These are phyloP conservation scores for Phoenoteleia sp. DNA, from an alignment of 2,888 invertebrate species.

Conservation along the genomic window DNA sequence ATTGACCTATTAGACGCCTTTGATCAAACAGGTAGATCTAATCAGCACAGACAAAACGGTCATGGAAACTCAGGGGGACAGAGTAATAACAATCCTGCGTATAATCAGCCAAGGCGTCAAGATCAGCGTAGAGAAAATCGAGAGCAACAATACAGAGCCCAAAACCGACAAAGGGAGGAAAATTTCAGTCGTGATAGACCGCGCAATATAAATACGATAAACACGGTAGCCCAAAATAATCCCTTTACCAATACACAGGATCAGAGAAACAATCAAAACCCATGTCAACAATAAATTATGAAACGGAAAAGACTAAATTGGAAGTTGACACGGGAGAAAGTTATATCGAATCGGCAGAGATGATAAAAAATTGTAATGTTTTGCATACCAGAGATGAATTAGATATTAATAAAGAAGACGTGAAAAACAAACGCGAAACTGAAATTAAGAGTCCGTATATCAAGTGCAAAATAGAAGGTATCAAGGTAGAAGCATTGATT, in stretches of 20 bases:
- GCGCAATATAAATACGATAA: too few relatives aligned
- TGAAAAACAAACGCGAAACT: too few relatives aligned
- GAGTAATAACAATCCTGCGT: neutral
- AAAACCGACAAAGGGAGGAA: too few relatives aligned
- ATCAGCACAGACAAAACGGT: neutral
- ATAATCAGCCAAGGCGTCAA: neutral
- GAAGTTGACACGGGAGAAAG: too few relatives aligned
- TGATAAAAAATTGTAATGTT: neutral
- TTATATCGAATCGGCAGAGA: too few relatives aligned
- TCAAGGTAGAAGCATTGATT: neutral
- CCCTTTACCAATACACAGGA: too few relatives aligned
- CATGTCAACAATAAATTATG: too few relatives aligned
- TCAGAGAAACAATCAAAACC: too few relatives aligned
- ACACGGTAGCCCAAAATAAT: too few relatives aligned
- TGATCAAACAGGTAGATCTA: neutral
- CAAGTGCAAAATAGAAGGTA: neutral
- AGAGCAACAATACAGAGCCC: too few relatives aligned
- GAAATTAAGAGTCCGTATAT: neutral
- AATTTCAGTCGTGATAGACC: too few relatives aligned
- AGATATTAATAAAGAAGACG: neutral
- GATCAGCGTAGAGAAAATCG: neutral
- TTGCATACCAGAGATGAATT: neutral
- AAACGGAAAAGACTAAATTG: too few relatives aligned
- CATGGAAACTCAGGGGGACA: neutral
- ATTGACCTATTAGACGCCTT: neutral